Percentiles rank a stretch among this genome's conserved stretches.
Evolutionary conservation across 37 sponge, comb jelly and placozoan species (phyloP).

Genomic region (Tethya wilhelma): DNA sequence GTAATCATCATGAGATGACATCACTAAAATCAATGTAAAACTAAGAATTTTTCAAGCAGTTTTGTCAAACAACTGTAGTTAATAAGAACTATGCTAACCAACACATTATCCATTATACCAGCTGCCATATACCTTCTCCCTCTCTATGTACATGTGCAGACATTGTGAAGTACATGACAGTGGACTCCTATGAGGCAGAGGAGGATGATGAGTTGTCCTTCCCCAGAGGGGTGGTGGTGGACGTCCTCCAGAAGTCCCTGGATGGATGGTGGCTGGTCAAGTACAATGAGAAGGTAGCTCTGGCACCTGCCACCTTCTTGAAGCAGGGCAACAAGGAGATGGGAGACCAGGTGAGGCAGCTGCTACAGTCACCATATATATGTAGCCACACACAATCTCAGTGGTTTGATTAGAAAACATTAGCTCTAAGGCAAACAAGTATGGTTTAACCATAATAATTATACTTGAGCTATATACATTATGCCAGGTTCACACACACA

Average conservation of each 20-base stretch:
- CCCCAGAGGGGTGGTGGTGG: constrained; percentile 36
- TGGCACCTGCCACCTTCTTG: constrained; percentile 76
- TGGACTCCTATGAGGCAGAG: constrained; percentile 65
- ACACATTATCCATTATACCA: background rate
- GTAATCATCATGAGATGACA: too few relatives aligned
- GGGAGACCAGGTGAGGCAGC: background rate
- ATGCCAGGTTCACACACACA: too few relatives aligned
- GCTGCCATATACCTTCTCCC: background rate
- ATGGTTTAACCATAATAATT: too few relatives aligned
- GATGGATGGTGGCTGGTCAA: constrained; percentile 86
- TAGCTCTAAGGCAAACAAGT: too few relatives aligned
- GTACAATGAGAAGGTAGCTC: constrained; percentile 32
- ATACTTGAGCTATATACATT: too few relatives aligned
- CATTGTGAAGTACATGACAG: constrained; percentile 40
- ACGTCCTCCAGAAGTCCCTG: constrained; percentile 75
- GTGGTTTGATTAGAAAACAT: too few relatives aligned
- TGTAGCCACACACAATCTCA: background rate
- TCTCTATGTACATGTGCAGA: constrained; percentile 6
- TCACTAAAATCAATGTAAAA: too few relatives aligned
- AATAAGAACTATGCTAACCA: background rate
- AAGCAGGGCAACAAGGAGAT: constrained; percentile 18
- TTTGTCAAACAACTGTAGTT: too few relatives aligned
- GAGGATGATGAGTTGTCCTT: constrained; percentile 83
- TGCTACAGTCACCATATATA: background rate
- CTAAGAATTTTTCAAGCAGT: too few relatives aligned